Percentiles rank a stretch among this genome's conserved stretches.
Evolutionary conservation across 2,888 invertebrate genomes (phyloP).

Genomic region (Cepaea hortensis): DNA sequence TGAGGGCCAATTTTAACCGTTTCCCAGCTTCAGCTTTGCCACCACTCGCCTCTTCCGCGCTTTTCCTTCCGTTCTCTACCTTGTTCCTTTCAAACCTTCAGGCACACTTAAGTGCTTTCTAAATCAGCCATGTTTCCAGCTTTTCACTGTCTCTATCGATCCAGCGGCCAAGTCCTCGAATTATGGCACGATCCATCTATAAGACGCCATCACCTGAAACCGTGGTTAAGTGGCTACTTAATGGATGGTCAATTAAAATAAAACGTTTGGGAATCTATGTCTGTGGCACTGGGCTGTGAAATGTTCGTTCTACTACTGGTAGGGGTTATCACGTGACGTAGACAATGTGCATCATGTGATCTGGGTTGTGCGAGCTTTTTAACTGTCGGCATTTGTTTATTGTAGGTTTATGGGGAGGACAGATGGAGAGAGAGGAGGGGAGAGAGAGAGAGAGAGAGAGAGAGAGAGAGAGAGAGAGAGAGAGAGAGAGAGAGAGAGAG

Average conservation of each 20-base stretch:
- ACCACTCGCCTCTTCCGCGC: no score
- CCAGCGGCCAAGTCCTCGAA: conserved; percentile 23
- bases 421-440: no score
- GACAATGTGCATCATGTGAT: no score
- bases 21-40: not conserved
- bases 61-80: not conserved
- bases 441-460: no score
- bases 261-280: conserved; percentile 5
- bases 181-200: conserved; percentile 12
- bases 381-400: no score
- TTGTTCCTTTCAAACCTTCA: not conserved
- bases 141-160: conserved; percentile 32
- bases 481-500: no score
- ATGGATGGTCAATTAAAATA: conserved; percentile 39
- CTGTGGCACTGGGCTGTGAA: not conserved
- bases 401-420: no score
- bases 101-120: conserved; percentile 10
- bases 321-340: not conserved
- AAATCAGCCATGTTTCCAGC: conserved; percentile 17
- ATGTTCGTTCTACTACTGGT: not conserved
- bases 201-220: conserved; percentile 12
- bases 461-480: no score
- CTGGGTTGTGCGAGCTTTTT: no score
- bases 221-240: conserved; percentile 31
- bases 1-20: no score